These are phyloP conservation scores for Drosophila obscura DNA, from an alignment of 1,140 invertebrate genomes.

Conservation along the genomic window DNA sequence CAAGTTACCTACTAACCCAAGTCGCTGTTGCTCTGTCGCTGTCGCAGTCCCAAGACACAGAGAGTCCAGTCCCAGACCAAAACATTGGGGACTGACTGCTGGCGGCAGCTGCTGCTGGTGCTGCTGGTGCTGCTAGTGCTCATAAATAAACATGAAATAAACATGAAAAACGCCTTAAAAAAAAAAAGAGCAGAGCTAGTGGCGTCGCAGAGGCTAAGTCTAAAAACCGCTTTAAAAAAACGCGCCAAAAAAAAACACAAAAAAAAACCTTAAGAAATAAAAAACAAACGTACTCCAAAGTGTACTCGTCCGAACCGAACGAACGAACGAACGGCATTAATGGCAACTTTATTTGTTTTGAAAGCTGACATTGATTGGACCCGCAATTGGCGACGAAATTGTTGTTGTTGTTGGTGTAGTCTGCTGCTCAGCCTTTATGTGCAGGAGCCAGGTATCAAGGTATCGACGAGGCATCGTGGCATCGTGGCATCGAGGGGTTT, in stretches of 20 bases:
- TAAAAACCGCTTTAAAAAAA: constrained; percentile 71
- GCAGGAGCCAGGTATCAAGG: constrained; percentile 22
- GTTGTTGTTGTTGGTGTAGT: constrained; percentile 22
- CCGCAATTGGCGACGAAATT: constrained; percentile 65
- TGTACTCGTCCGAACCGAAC: constrained; percentile 2
- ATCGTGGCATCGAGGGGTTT: constrained; percentile 20
- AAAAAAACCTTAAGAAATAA: constrained; percentile 29
- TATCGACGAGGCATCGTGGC: constrained; percentile 6
- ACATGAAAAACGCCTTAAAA: constrained; percentile 76
- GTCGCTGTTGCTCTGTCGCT: not conserved
- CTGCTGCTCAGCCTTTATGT: not conserved
- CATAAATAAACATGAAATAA: constrained; percentile 82
- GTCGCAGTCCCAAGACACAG: too few relatives aligned
- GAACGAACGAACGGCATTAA: constrained; percentile 53
- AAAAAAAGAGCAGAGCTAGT: constrained; percentile 10
- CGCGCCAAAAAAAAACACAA: constrained; percentile 62
- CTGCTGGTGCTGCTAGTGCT: constrained; percentile 61
- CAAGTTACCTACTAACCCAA: constrained; percentile 51
- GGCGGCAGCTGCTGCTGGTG: constrained; percentile 63
- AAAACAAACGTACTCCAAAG: constrained; percentile 51
- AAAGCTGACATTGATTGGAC: constrained; percentile 82
- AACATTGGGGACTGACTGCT: constrained; percentile 1
- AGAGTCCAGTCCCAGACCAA: too few relatives aligned
- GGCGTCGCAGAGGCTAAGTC: constrained; percentile 46
- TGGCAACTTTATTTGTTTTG: constrained; percentile 81